phyloP scores from a whole-genome alignment of 2,888 invertebrate species.

The Macaria liturata region DNA sequence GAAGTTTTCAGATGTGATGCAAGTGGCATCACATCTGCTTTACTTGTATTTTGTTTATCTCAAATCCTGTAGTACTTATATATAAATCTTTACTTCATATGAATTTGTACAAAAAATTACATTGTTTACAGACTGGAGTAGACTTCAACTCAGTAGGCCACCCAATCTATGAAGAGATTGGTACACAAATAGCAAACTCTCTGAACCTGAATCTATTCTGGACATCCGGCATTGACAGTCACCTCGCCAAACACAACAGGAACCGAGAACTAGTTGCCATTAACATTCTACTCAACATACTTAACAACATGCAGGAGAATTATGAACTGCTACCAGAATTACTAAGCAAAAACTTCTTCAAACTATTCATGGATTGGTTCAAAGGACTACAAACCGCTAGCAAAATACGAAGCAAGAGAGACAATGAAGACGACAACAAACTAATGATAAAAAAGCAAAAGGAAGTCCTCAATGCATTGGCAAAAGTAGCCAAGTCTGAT shows the following conservation, averaged over 20 bases:
- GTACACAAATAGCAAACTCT: slow-evolving; percentile 77
- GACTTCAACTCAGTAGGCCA: slow-evolving; percentile 83
- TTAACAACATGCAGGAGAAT: slow-evolving; percentile 76
- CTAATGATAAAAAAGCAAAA: slow-evolving; percentile 82
- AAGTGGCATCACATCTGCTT: too few relatives aligned
- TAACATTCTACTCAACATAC: slow-evolving; percentile 82
- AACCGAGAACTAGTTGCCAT: slow-evolving; percentile 84
- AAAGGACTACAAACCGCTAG: slow-evolving; percentile 83
- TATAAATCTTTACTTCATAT: too few relatives aligned
- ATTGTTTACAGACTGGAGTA: slow-evolving; percentile 76
- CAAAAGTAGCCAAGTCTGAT: slow-evolving; percentile 75
- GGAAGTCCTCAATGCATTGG: slow-evolving; percentile 76
- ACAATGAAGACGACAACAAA: slow-evolving; percentile 74
- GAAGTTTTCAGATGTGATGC: too few relatives aligned
- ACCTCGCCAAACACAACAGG: slow-evolving; percentile 72
- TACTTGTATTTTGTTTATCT: too few relatives aligned
- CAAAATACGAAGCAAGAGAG: slow-evolving; percentile 79
- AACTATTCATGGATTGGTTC: slow-evolving; percentile 85
- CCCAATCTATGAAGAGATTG: slow-evolving; percentile 86
- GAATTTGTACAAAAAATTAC: background rate
- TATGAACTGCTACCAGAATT: slow-evolving; percentile 78
- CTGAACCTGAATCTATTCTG: slow-evolving; percentile 82
- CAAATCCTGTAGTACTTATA: too few relatives aligned
- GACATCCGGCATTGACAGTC: slow-evolving; percentile 74
- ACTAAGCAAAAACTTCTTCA: slow-evolving; percentile 86